These are phyloP conservation scores for Hololepta plana DNA, from an alignment of 2,888 invertebrate genomes.

Conservation along the genomic window DNA sequence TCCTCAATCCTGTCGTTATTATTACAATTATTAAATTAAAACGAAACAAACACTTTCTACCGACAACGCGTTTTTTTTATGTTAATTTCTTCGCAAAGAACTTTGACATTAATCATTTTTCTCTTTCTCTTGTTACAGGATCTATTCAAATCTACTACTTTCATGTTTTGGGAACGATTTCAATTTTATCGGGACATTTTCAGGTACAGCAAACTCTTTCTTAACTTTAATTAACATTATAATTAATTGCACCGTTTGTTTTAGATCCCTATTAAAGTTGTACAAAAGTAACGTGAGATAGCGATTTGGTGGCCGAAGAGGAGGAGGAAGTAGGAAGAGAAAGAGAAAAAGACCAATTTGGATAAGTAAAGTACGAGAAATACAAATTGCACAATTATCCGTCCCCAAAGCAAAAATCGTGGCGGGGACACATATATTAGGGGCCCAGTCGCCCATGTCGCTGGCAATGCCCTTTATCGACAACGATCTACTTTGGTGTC, in stretches of 20 bases:
- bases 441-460: constrained; percentile 35
- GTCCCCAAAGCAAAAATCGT: too few species aligned
- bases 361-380: too few species aligned
- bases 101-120: constrained; percentile 7
- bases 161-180: constrained; percentile 41
- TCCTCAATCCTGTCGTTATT: too few species aligned
- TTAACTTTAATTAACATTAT: constrained; percentile 1
- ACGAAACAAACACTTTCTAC: too few species aligned
- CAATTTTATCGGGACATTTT: constrained; percentile 49
- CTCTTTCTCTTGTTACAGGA: constrained; percentile 23
- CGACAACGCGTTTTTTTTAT: too few species aligned
- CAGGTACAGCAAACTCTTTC: constrained; percentile 29
- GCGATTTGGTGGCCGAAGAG: background rate
- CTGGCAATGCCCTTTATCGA: constrained; percentile 90
- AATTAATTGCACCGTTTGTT: background rate
- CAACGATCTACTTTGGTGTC: constrained; percentile 87
- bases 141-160: constrained; percentile 22
- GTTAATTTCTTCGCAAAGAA: too few species aligned
- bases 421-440: constrained; percentile 44
- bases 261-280: constrained; percentile 5
- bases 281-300: constrained; percentile 2
- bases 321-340: too few species aligned
- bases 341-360: too few species aligned
- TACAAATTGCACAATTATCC: too few species aligned
- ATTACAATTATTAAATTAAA: too few species aligned